Percentiles rank a stretch among this genome's conserved stretches.
Evolutionary conservation across 2,888 invertebrate genomes (phyloP).

Genomic region (Zelleria hepariella): DNA sequence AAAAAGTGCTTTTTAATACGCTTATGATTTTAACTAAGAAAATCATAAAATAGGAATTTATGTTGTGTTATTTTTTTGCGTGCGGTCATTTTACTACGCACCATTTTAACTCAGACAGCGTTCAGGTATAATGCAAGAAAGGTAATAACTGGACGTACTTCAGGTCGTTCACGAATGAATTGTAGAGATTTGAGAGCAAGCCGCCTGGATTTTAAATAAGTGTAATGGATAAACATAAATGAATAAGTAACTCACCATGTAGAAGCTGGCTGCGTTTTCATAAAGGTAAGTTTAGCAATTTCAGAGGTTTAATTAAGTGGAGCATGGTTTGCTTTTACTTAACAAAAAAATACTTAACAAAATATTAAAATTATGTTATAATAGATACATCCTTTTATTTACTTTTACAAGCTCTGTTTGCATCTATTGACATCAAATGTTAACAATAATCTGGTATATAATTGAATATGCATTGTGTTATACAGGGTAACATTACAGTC

Average conservation of each 20-base stretch:
- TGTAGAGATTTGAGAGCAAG: too few species aligned
- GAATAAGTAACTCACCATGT: background rate
- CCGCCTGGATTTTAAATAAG: too few species aligned
- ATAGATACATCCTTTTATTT: background rate
- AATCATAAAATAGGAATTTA: too few species aligned
- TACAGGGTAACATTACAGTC: background rate
- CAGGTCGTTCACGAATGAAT: too few species aligned
- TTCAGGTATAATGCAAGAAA: too few species aligned
- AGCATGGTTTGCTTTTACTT: background rate
- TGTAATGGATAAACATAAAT: too few species aligned
- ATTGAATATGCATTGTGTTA: background rate
- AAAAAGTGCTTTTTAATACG: too few species aligned
- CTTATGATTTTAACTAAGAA: too few species aligned
- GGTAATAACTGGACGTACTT: too few species aligned
- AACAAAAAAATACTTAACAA: background rate
- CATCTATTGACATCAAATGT: background rate
- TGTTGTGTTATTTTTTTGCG: too few species aligned
- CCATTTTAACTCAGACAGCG: too few species aligned
- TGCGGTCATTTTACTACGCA: too few species aligned
- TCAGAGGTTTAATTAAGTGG: background rate
- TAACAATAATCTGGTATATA: background rate
- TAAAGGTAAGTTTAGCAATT: background rate
- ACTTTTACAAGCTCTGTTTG: conserved; percentile 2
- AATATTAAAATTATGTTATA: background rate
- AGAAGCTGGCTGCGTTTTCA: background rate